These are phyloP conservation scores for Pheosia tremula DNA, from an alignment of 2,888 invertebrate genomes.

Conservation along the genomic window DNA sequence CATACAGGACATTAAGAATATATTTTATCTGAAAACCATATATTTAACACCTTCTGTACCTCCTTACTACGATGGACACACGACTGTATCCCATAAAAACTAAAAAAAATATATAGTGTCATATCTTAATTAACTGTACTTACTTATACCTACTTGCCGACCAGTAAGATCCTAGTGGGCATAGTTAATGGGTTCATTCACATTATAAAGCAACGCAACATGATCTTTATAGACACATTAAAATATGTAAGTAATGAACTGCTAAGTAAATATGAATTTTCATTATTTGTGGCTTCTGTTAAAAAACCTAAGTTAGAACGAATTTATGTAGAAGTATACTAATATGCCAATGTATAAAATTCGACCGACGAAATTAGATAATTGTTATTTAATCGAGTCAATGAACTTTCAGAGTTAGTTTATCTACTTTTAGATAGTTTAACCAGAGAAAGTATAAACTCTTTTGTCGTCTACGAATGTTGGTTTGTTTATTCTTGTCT, in stretches of 20 bases:
- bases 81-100: background rate
- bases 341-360: no score
- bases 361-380: background rate
- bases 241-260: background rate
- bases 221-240: constrained; percentile 14
- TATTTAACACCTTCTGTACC: no score
- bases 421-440: background rate
- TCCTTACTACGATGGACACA: background rate
- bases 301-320: background rate
- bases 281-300: background rate
- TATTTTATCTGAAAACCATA: background rate
- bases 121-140: constrained; percentile 21
- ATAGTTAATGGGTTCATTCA: constrained; percentile 48
- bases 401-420: constrained; percentile 29
- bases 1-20: background rate
- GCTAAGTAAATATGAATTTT: no score
- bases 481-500: background rate
- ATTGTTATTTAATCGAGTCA: constrained; percentile 20
- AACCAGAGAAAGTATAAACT: constrained; percentile 35
- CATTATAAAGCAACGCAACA: constrained; percentile 30
- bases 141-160: background rate
- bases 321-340: background rate
- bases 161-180: constrained; percentile 9
- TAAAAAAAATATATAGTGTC: constrained; percentile 6
- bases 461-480: constrained; percentile 26